Conservation (phyloP, 2,797 vertebrate genomes). For the Falco peregrinus region DNA sequence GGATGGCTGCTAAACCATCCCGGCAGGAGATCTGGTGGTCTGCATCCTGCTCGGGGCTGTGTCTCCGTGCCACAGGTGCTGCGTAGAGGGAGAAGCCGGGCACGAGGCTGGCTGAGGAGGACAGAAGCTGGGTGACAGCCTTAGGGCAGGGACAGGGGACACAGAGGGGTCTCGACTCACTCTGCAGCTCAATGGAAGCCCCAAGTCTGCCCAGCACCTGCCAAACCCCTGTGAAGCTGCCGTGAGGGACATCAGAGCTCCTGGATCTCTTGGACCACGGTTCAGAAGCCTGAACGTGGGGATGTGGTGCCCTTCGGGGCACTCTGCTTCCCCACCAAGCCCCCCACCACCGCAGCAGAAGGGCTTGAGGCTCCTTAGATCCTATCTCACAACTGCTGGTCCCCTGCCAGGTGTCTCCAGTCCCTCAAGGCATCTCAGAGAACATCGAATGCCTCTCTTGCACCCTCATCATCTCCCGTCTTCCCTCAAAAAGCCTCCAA, state of each 20-base stretch:
- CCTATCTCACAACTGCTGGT: background rate
- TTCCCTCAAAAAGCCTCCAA: background rate
- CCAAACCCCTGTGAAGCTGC: background rate
- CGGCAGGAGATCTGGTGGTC: background rate
- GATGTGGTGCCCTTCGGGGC: background rate
- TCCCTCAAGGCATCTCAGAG: background rate
- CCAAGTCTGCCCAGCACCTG: background rate
- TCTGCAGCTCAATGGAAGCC: rapidly evolving
- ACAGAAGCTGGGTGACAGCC: background rate
- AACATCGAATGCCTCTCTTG: background rate
- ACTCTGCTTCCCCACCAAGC: background rate
- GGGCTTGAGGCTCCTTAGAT: background rate
- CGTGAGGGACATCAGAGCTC: rapidly evolving
- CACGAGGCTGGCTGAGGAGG: background rate
- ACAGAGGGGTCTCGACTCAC: background rate
- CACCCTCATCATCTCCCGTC: background rate
- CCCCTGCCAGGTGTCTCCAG: background rate
- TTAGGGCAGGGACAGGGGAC: background rate
- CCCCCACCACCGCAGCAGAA: background rate
- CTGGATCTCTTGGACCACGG: background rate
- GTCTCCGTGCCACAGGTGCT: background rate
- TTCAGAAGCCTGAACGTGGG: background rate
- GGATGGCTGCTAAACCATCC: no score
- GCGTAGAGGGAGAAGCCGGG: background rate
- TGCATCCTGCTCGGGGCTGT: background rate